Conservation (phyloP, 2,888 invertebrate species). For the Terebella lapidaria region DNA sequence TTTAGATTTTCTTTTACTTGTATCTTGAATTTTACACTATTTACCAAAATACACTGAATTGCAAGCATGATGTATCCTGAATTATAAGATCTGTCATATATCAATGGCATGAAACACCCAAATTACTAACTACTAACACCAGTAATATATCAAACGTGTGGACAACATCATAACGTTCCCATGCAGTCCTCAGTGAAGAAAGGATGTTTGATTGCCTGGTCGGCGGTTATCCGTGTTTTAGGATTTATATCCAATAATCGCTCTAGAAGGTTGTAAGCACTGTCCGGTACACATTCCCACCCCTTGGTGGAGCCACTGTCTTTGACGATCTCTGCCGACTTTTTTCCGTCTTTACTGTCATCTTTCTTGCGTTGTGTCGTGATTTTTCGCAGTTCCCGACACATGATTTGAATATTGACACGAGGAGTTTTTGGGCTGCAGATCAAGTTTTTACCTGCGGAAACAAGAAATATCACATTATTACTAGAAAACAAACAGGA, state of each 20-base stretch:
- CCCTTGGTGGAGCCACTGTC: background rate
- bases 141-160: no score
- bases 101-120: no score
- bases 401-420: slow-evolving; percentile 49
- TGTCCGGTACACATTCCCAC: slow-evolving; percentile 9
- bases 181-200: slow-evolving; percentile 56
- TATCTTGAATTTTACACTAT: no score
- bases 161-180: background rate
- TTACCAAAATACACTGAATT: no score
- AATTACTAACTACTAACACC: no score
- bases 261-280: slow-evolving; percentile 68
- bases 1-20: no score
- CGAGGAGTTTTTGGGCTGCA: slow-evolving; percentile 33
- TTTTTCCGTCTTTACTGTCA: background rate
- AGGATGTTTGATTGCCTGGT: slow-evolving; percentile 70
- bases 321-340: background rate
- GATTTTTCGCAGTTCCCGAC: slow-evolving; percentile 41
- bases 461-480: slow-evolving; percentile 12
- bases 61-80: no score
- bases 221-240: slow-evolving; percentile 68
- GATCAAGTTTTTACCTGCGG: slow-evolving; percentile 39
- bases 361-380: background rate
- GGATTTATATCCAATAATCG: slow-evolving; percentile 75
- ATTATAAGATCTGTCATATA: no score
- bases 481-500: background rate